Evolutionary conservation across 1,140 invertebrate genomes (phyloP).

Genomic region (Drosophila orena): DNA sequence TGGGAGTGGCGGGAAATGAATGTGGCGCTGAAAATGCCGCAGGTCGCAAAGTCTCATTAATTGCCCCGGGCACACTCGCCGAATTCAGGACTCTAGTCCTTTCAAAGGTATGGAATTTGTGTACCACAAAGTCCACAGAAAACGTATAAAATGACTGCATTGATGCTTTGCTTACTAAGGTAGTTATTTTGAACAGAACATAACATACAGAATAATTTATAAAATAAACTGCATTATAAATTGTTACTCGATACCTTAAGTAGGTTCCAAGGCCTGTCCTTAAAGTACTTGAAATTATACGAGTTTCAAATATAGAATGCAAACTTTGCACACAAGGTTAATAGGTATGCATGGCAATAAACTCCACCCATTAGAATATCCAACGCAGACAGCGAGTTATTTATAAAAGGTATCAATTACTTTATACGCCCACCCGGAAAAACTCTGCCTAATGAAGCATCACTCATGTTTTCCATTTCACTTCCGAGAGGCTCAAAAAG

Average conservation of each 20-base stretch:
- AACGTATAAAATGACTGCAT: not conserved
- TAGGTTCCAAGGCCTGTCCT: not conserved
- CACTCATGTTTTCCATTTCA: constrained; percentile 12
- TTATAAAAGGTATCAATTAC: constrained; percentile 39
- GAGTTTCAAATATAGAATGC: not conserved
- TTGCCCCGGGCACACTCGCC: not conserved
- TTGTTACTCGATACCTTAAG: too few relatives aligned
- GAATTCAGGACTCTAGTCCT: not conserved
- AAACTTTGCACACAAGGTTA: not conserved
- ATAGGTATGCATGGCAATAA: not conserved
- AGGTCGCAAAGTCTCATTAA: constrained; percentile 8
- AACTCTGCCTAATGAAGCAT: constrained; percentile 30
- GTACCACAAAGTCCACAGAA: too few relatives aligned
- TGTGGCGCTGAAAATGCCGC: constrained; percentile 23
- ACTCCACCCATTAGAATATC: not conserved
- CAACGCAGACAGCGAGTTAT: constrained; percentile 13
- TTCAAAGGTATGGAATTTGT: not conserved
- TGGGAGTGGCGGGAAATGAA: constrained; percentile 23
- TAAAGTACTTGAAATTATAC: not conserved
- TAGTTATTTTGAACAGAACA: constrained; percentile 4
- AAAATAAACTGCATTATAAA: too few relatives aligned
- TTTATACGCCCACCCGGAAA: constrained; percentile 1
- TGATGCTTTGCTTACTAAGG: not conserved
- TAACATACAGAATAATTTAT: too few relatives aligned
- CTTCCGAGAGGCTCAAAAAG: constrained; percentile 3